Evolutionary conservation across 53 echinoderm and acorn worm genomes (phyloP), one percentile per base, ranked within the genome.

Genomic region (Antedon mediterranea): DNA sequence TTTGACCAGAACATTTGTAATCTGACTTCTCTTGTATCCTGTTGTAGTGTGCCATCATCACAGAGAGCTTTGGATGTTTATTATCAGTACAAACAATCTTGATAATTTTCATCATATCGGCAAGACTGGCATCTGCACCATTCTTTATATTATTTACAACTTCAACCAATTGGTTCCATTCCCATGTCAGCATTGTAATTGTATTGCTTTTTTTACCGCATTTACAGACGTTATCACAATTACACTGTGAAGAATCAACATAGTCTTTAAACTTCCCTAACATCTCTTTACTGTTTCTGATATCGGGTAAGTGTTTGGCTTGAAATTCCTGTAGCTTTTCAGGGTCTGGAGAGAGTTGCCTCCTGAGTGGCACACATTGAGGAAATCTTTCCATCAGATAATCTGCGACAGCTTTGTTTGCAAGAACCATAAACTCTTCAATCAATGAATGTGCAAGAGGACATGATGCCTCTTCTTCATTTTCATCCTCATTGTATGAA

Each of bases 341-440:
- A 31, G 84, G 72, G 31, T 43, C 75, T 4, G 91, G 91, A 23
- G 87, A 77, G 11, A 89, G 80, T 77, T 95, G 95, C 1, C 88
- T 82, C n/a, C 89, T 73, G 27, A 95, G 75, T 32, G 88, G 85
- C 2, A 82, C 78, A 75, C 85, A 79, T 0, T 85, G 74, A 6
- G 95, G 88, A 33, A 82, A 89, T 9, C 71, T 74, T 31, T 31
- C 43, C 44, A 89, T 76, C 31, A 95, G 81, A 13, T 74, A 72
- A 33, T 83, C 76, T 34, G 86, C 91, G 28, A 95, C 83, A 28
- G 78, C 78, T 28, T 77, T 72, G 72, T 91, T 95, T 8, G 86
- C 81, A 32, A 95, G 74, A 33, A 87, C 30, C 86, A 87, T 87
- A 72, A 95, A 75, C 34, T 91, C 88, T 71, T 95, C 88, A 28